Conservation (phyloP, 2,888 invertebrate species). For the Papilio gigon region DNA sequence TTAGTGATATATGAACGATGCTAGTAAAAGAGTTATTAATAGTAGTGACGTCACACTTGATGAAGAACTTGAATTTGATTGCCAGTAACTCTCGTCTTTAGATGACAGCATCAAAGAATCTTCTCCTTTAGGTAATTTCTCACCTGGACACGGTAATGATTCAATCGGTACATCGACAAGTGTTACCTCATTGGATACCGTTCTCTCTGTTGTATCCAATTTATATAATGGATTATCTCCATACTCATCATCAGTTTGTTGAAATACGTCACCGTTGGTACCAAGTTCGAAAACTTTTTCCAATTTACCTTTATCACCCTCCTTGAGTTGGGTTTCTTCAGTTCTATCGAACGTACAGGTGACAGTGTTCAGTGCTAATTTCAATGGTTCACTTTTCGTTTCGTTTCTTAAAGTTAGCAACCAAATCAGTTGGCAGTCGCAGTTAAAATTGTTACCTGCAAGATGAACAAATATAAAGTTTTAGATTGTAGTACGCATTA, state of each 20-base stretch:
- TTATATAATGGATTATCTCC: slow-evolving; percentile 60
- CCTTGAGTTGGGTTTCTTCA: slow-evolving; percentile 47
- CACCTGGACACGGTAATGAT: slow-evolving; percentile 63
- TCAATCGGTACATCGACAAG: slow-evolving; percentile 66
- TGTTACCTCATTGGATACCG: slow-evolving; percentile 59
- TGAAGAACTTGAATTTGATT: slow-evolving; percentile 55
- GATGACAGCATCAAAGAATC: slow-evolving; percentile 76
- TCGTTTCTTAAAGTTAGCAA: slow-evolving; percentile 88
- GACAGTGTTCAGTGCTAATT: slow-evolving; percentile 86
- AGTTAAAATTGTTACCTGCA: slow-evolving; percentile 89
- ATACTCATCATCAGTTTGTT: slow-evolving; percentile 61
- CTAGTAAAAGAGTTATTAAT: slow-evolving; percentile 50
- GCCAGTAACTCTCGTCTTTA: slow-evolving; percentile 73
- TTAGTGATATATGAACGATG: slow-evolving; percentile 23
- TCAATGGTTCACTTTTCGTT: slow-evolving; percentile 87
- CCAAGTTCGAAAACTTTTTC: slow-evolving; percentile 58
- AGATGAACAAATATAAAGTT: too few relatives aligned
- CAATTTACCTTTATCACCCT: slow-evolving; percentile 46
- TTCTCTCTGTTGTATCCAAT: slow-evolving; percentile 60
- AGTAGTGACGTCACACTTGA: slow-evolving; percentile 50
- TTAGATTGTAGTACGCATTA: too few relatives aligned
- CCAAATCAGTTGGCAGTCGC: slow-evolving; percentile 92
- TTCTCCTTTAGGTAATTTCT: slow-evolving; percentile 65
- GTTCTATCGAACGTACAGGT: slow-evolving; percentile 77
- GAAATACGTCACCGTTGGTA: slow-evolving; percentile 54